Percentiles rank a stretch among this genome's conserved stretches.
Conservation (phyloP, 2,797 vertebrate genomes). For the Tragelaphus oryx region DNA sequence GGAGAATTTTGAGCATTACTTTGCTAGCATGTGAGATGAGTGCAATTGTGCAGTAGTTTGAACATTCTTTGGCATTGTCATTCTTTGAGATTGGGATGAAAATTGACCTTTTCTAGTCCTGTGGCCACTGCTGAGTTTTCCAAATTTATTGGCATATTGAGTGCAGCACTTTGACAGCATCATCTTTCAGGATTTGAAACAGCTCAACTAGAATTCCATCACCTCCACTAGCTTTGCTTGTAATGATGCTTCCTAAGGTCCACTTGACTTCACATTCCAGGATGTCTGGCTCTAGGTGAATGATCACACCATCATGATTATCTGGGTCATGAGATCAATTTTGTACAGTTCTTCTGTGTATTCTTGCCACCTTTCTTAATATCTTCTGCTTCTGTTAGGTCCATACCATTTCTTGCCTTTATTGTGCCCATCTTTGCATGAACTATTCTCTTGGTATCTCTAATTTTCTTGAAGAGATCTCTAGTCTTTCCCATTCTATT, state of each 20-base stretch:
- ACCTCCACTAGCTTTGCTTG: neutral
- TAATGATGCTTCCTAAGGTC: neutral
- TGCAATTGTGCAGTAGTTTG: neutral
- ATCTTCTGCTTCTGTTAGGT: neutral
- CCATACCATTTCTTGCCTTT: neutral
- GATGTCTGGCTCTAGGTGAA: neutral
- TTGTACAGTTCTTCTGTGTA: neutral
- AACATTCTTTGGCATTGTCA: neutral
- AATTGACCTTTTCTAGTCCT: neutral
- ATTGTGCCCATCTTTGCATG: neutral
- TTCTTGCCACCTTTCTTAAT: neutral
- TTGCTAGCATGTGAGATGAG: neutral
- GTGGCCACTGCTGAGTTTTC: neutral
- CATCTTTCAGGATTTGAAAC: neutral
- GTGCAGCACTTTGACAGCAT: neutral
- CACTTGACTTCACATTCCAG: neutral
- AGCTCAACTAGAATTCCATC: neutral
- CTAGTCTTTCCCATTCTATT: neutral
- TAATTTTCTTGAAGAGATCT: neutral
- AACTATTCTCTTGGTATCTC: neutral
- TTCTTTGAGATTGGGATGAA: neutral
- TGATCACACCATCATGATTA: neutral
- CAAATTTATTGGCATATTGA: neutral
- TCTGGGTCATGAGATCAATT: neutral
- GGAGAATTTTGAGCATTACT: neutral